Base-by-base conservation (phyloP, 1,140 invertebrate species). In the Mamestra configurata region DNA sequence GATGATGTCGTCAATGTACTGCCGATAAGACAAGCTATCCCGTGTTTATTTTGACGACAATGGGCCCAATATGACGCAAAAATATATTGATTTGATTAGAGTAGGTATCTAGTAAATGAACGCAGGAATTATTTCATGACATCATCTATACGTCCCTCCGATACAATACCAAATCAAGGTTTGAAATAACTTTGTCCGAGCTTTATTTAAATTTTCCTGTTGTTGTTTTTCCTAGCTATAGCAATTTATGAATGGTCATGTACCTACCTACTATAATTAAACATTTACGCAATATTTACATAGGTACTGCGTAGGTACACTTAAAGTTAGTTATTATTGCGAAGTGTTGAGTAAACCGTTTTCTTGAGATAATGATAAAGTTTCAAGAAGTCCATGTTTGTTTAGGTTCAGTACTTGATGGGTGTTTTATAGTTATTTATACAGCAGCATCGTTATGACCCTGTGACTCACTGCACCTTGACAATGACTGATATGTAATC, bases 401-500 rank as follows among this genome's bases (percentile, higher is more conserved):
- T 80, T 75, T 79, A 82, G 73, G 61, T 73, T 73, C 27, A 59
- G 76, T 27, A 73, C 27, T 55, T 79, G 70, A 79, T 79, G 64
- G 78, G 64, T 68, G 75, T 79, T 79, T 72, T 64, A 80, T 75
- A 75, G 61, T 13, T 53, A 31, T 73, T 49, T 51, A 46, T 49
- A 61, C 57, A 31, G 27, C 27, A 59, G 55, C 57, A 40, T 27
- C 27, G 18, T 68, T 0, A 59, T 49, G 57, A 76, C 73, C 73
- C 71, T 2, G 59, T 84, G 83, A 84, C 27, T 84, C 83, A 83
- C 11, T 35, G 53, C 31, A 37, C 55, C 76, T 79, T 82, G 71
- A 35, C 68, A 79, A 31, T 82, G 83, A 80, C 61, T 75, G 73
- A 79, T 75, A 59, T 80, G 79, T 77, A 71, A 64, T 71, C 20